Evolutionary conservation across 2,888 invertebrate species (phyloP), one percentile per base, ranked within the genome.

Genomic region (Iphiclides podalirius): DNA sequence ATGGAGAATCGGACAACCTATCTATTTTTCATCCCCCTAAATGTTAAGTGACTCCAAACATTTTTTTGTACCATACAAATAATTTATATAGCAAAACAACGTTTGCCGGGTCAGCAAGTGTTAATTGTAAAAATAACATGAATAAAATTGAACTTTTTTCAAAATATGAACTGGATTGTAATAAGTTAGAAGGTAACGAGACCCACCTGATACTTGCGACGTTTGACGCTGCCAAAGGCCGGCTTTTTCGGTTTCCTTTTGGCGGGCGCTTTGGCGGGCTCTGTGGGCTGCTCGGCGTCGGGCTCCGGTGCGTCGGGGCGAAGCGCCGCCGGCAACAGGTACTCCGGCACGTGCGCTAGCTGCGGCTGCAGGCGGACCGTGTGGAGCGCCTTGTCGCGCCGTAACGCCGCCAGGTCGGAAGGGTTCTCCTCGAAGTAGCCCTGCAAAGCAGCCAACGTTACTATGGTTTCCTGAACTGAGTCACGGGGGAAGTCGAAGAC

Each of bases 391-490:
- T 94, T 95, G 68, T 97, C 96, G 54, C 97, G 93, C 4, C 96
- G 89, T 37, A 98, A 77, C 0, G 97, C 94, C 60, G 95, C 93
- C 41, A 97, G 78, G 75, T 98, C 98, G 3, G 92, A 90, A 0
- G 98, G 96, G 79, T 98, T 97, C 62, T 97, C 96, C 69, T 96
- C 95, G 75, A 98, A 98, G 81, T 96, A 97, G 14, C 94, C 93
- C 93, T 94, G 75, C 0, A 56, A 54, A 1, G 13, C 1, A 1
- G 1, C 13, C 6, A 2, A 26, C 1, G n/a, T 33, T 37, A 13
- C 6, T 41, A 13, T 6, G 2, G 12, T 38, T 35, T 13, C 15
- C 9, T 35, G 35, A 23, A 3, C 9, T 37, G 35, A 6, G 1
- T 14, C 1, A 4, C 4, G 14, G 9, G 13, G n/a, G 9, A 36